A percentile compares a stretch with the other conserved stretches of the same genome.
These are phyloP conservation scores for Philopedon plagiatum DNA, from an alignment of 2,888 invertebrate genomes.

Conservation along the genomic window DNA sequence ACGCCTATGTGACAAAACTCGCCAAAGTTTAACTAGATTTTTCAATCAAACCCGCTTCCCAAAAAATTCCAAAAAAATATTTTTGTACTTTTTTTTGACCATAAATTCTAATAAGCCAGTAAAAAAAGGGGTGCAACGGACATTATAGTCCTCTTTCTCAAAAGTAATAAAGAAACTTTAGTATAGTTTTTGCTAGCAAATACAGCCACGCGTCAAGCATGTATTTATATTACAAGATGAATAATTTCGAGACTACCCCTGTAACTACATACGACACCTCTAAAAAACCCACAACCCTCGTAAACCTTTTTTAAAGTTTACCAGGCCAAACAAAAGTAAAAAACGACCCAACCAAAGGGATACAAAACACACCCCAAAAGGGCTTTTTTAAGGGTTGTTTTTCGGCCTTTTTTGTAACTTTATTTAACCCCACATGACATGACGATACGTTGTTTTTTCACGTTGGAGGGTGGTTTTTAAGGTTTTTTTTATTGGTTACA, in stretches of 20 bases:
- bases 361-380: constrained; percentile 15
- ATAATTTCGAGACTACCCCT: neutral
- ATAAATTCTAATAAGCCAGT: too few relatives aligned
- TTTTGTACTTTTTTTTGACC: too few relatives aligned
- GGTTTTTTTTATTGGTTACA: constrained; percentile 36
- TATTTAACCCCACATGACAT: constrained; percentile 33
- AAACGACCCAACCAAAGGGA: neutral
- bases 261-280: neutral
- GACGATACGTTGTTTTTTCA: constrained; percentile 26
- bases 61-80: too few relatives aligned
- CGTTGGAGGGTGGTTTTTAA: constrained; percentile 27
- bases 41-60: too few relatives aligned
- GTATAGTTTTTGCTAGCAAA: too few relatives aligned
- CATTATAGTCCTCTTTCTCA: too few relatives aligned
- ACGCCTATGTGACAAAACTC: too few relatives aligned
- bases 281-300: neutral
- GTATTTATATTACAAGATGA: too few relatives aligned
- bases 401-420: constrained; percentile 34
- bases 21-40: too few relatives aligned
- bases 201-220: too few relatives aligned
- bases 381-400: constrained; percentile 28
- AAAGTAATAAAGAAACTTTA: too few relatives aligned
- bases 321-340: constrained; percentile 7
- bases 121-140: too few relatives aligned
- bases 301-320: neutral